Evolutionary conservation across 2,113 vertebrate species (phyloP).

Genomic region (Hippolais icterina): DNA sequence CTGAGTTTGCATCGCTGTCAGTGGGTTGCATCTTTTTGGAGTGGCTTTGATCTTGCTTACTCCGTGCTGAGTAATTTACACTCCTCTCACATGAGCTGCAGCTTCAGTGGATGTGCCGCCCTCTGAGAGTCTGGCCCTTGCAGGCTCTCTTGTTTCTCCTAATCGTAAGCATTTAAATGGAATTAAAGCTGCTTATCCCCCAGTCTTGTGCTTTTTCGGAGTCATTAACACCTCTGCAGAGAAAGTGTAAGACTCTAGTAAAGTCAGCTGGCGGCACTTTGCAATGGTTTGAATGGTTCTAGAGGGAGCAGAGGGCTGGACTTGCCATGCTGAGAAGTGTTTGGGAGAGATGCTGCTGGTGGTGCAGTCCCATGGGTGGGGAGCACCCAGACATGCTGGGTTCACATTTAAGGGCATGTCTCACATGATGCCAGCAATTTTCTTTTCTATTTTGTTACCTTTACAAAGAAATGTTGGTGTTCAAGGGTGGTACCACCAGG

Average conservation of each 20-base stretch:
- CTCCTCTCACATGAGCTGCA: conserved; percentile 19
- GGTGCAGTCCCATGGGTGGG: neutral
- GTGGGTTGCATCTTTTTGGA: conserved; percentile 11
- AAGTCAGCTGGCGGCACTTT: neutral
- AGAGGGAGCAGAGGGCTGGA: neutral
- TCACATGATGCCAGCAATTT: neutral
- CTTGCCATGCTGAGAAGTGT: rapidly evolving
- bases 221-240: conserved; percentile 29
- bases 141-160: neutral
- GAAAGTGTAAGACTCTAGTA: neutral
- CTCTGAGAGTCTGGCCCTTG: conserved; percentile 7
- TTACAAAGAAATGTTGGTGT: neutral
- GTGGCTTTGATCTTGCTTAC: conserved; percentile 25
- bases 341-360: neutral
- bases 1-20: neutral
- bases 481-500: neutral
- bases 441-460: neutral
- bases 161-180: neutral
- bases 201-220: neutral
- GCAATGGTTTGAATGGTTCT: neutral
- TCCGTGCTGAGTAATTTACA: conserved; percentile 1
- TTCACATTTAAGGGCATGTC: neutral
- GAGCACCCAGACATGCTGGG: rapidly evolving
- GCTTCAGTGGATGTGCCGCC: neutral
- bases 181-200: neutral